Percentiles rank a stretch among this genome's conserved stretches.
phyloP scores from a whole-genome alignment of 2,888 invertebrate species.

The Sussaba pulchella region DNA sequence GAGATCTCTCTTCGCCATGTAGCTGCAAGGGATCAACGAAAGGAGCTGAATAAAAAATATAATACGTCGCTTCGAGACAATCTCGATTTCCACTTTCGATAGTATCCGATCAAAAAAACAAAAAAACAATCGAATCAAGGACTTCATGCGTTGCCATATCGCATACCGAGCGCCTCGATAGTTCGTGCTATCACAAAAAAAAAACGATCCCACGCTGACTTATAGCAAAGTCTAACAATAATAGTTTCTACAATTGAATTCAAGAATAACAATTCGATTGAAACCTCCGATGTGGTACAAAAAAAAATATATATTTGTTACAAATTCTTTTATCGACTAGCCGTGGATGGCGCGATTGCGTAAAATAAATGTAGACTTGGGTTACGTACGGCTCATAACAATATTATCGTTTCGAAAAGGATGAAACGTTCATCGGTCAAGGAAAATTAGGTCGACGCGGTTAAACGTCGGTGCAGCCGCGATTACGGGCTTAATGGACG shows the following conservation, averaged over 20 bases:
- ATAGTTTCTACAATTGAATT: too few species aligned
- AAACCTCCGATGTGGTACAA: slow-evolving; percentile 5
- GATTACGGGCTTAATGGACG: slow-evolving; percentile 37
- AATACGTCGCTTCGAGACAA: slow-evolving; percentile 41
- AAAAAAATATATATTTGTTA: too few species aligned
- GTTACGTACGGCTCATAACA: not conserved
- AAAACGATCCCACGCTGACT: too few species aligned
- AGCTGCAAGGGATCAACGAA: slow-evolving; percentile 11
- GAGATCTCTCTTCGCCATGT: slow-evolving; percentile 18
- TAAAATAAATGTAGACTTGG: not conserved
- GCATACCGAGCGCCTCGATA: slow-evolving; percentile 11
- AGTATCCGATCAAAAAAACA: slow-evolving; percentile 10
- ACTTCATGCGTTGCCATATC: slow-evolving; percentile 20
- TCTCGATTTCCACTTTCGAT: slow-evolving; percentile 44
- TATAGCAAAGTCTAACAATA: too few species aligned
- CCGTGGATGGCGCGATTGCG: not conserved
- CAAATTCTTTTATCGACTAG: too few species aligned
- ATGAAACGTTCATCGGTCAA: slow-evolving; percentile 29
- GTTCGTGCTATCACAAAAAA: too few species aligned
- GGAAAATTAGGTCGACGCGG: slow-evolving; percentile 37
- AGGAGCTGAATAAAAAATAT: slow-evolving; percentile 14
- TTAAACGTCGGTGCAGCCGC: not conserved
- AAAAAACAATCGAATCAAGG: slow-evolving; percentile 50
- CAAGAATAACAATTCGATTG: too few species aligned
- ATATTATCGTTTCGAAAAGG: not conserved